These are phyloP conservation scores for Penelope pileata DNA, from an alignment of 2,113 vertebrate species.

Conservation along the genomic window DNA sequence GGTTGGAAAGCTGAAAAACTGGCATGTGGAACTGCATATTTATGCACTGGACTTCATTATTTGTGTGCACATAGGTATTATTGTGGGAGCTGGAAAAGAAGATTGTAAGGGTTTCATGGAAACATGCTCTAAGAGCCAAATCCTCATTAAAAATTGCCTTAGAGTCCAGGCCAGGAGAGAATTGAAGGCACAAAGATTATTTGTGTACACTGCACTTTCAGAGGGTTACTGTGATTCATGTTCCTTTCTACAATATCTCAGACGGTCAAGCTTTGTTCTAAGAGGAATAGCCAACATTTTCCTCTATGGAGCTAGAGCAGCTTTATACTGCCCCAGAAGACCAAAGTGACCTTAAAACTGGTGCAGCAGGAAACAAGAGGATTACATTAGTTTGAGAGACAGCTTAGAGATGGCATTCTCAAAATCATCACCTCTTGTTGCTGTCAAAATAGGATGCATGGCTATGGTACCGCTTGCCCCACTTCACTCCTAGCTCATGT, in stretches of 20 bases:
- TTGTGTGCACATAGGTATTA: conserved; percentile 12
- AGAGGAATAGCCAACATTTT: conserved; percentile 26
- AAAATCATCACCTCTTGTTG: conserved; percentile 2
- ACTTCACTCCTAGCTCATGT: background rate
- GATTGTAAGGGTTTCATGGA: conserved; percentile 40
- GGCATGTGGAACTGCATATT: background rate
- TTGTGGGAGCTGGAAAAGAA: conserved; percentile 41
- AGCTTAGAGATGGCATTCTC: background rate
- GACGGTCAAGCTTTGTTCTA: conserved; percentile 20
- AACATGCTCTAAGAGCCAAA: conserved; percentile 40
- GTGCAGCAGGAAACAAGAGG: conserved; percentile 46
- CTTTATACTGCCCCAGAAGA: conserved; percentile 25
- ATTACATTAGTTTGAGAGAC: conserved; percentile 10
- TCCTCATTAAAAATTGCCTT: conserved; percentile 65
- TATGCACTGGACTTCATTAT: background rate
- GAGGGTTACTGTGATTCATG: conserved; percentile 31
- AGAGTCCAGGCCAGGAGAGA: conserved; percentile 44
- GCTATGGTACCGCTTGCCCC: background rate
- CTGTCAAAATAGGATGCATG: background rate
- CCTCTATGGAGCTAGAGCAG: background rate
- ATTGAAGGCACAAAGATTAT: conserved; percentile 22
- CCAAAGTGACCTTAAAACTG: conserved; percentile 10
- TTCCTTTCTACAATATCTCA: conserved; percentile 21
- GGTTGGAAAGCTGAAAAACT: conserved; percentile 7
- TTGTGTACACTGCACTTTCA: conserved; percentile 23